Percentiles rank a stretch among this genome's conserved stretches.
phyloP scores from a whole-genome alignment of 2,113 vertebrate species.

The Pterophyllum scalare region DNA sequence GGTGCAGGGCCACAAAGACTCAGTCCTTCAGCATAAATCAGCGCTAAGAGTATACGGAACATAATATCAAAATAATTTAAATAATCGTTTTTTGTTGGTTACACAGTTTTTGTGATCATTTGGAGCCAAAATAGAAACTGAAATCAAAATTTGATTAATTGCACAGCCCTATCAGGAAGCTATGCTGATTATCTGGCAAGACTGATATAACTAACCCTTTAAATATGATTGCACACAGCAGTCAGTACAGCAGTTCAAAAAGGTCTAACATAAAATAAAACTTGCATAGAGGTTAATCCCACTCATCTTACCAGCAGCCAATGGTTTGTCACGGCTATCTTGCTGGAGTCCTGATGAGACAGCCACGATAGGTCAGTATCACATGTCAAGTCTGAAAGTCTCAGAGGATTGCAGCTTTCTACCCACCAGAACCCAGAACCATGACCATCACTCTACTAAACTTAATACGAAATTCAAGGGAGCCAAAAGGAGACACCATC shows the following conservation, averaged over 20 bases:
- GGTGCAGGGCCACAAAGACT: too few relatives aligned
- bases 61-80: too few relatives aligned
- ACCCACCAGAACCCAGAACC: slow-evolving; percentile 50
- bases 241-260: neutral
- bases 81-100: too few relatives aligned
- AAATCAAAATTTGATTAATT: too few relatives aligned
- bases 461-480: slow-evolving; percentile 30
- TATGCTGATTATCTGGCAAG: neutral
- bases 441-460: slow-evolving; percentile 50
- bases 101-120: too few relatives aligned
- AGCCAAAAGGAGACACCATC: slow-evolving; percentile 63
- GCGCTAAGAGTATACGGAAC: too few relatives aligned
- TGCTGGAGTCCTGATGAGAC: slow-evolving; percentile 77
- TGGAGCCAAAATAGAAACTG: too few relatives aligned
- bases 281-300: neutral
- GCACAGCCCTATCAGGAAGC: neutral
- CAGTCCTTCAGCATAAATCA: too few relatives aligned
- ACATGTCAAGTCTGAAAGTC: slow-evolving; percentile 27
- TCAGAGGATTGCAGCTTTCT: slow-evolving; percentile 14
- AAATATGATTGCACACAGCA: neutral
- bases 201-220: neutral
- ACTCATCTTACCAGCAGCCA: slow-evolving; percentile 80
- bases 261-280: neutral
- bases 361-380: slow-evolving; percentile 70
- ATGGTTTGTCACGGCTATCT: slow-evolving; percentile 70